A percentile compares a stretch with the other conserved stretches of the same genome.
Conservation (phyloP, 2,888 invertebrate genomes). For the Malacosoma neustria region DNA sequence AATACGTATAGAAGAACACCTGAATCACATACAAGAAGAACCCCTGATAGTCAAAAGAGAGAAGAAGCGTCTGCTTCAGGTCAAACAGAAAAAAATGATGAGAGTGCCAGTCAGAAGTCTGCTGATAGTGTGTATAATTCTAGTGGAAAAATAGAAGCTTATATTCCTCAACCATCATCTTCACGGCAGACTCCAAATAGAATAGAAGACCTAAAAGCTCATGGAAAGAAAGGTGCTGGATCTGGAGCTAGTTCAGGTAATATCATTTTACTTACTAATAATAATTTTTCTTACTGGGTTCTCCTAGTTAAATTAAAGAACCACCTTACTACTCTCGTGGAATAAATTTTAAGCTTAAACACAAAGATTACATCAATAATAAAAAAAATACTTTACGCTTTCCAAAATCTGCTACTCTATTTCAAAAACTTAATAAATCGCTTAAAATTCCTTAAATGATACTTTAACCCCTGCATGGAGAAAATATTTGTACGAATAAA, state of each 20-base stretch:
- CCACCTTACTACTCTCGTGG: no score
- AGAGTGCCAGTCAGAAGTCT: slow-evolving; percentile 63
- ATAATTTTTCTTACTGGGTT: no score
- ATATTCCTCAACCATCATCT: slow-evolving; percentile 63
- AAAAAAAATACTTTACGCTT: no score
- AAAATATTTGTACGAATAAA: no score
- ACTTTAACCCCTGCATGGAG: no score
- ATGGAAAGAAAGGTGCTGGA: slow-evolving; percentile 65
- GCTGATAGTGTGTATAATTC: slow-evolving; percentile 76
- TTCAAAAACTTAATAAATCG: no score
- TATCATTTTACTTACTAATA: background rate
- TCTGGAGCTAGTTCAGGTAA: slow-evolving; percentile 78
- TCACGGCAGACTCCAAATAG: slow-evolving; percentile 60
- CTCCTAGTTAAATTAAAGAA: no score
- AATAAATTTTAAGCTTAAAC: no score
- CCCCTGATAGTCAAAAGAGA: slow-evolving; percentile 50
- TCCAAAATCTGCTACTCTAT: no score
- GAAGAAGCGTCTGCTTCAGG: slow-evolving; percentile 38
- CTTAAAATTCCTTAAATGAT: no score
- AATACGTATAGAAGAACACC: slow-evolving; percentile 52
- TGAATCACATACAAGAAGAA: slow-evolving; percentile 40
- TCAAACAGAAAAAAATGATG: slow-evolving; percentile 44
- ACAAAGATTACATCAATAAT: no score
- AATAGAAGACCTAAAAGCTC: slow-evolving; percentile 64
- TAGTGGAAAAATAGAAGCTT: slow-evolving; percentile 54